Percentiles rank a stretch among this genome's conserved stretches.
Conservation (phyloP, 2,888 invertebrate genomes). For the Plebejus anna region DNA sequence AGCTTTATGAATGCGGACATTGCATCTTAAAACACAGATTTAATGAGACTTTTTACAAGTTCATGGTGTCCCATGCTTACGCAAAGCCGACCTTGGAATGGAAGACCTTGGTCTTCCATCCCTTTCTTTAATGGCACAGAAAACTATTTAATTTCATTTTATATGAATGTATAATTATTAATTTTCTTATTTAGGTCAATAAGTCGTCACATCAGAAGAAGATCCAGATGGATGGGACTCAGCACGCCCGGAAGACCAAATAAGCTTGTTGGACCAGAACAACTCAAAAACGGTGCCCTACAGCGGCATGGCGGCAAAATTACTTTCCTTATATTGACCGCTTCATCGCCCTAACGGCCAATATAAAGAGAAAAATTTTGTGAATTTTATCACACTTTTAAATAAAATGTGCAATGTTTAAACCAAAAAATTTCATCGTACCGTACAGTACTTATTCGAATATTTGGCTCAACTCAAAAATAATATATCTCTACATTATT, state of each 20-base stretch:
- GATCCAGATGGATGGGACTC: conserved; percentile 33
- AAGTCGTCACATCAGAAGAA: conserved; percentile 31
- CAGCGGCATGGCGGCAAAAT: conserved; percentile 57
- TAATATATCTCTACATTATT: conserved; percentile 71
- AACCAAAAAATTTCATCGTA: conserved; percentile 76
- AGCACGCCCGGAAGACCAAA: conserved; percentile 40
- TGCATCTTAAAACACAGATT: no score
- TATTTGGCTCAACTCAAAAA: conserved; percentile 77
- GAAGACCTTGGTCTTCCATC: no score
- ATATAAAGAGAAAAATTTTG: conserved; percentile 66
- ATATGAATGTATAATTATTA: not conserved
- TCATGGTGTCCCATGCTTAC: not conserved
- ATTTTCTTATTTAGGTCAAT: conserved; percentile 15
- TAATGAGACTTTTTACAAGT: no score
- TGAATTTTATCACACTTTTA: conserved; percentile 65
- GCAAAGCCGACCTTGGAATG: not conserved
- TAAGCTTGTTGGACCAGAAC: conserved; percentile 42
- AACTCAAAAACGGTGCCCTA: conserved; percentile 48
- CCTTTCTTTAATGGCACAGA: not conserved
- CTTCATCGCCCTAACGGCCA: conserved; percentile 64
- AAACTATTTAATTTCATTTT: not conserved
- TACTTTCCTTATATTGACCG: conserved; percentile 66
- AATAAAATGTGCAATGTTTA: conserved; percentile 77
- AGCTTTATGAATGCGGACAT: no score
- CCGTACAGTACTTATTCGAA: conserved; percentile 58